Conservation (phyloP, 92 coral and sea anemone genomes). For the Pocillopora grandis region DNA sequence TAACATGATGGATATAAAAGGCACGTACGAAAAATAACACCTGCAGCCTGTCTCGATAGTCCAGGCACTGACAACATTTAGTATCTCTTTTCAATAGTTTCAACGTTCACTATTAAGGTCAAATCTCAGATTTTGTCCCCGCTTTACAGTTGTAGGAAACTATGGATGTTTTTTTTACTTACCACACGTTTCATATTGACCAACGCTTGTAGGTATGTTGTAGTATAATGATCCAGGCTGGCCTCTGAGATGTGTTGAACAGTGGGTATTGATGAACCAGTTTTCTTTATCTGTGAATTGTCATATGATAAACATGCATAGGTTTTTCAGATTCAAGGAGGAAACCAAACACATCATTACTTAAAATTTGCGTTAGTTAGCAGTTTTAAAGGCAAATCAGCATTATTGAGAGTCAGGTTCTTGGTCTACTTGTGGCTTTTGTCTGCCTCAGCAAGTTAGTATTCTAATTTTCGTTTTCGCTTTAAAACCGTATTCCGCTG, state of each 20-base stretch:
- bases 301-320: too few species aligned
- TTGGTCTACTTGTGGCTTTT: too few species aligned
- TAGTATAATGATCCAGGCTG: not conserved
- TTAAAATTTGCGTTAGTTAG: not conserved
- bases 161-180: not conserved
- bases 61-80: too few species aligned
- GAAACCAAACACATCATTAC: not conserved
- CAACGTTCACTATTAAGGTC: too few species aligned
- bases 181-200: not conserved
- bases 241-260: not conserved
- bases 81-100: too few species aligned
- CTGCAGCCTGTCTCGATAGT: too few species aligned
- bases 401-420: too few species aligned
- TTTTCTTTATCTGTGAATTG: not conserved
- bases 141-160: not conserved
- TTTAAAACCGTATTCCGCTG: not conserved
- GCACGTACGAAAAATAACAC: too few species aligned
- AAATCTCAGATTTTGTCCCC: not conserved
- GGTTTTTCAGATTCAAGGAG: too few species aligned
- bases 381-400: not conserved
- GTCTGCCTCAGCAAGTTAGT: too few species aligned
- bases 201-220: slow-evolving; percentile 5
- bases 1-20: too few species aligned
- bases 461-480: not conserved
- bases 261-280: not conserved